Evolutionary conservation across 2,888 invertebrate genomes (phyloP).

Genomic region (Frankliniella intonsa): DNA sequence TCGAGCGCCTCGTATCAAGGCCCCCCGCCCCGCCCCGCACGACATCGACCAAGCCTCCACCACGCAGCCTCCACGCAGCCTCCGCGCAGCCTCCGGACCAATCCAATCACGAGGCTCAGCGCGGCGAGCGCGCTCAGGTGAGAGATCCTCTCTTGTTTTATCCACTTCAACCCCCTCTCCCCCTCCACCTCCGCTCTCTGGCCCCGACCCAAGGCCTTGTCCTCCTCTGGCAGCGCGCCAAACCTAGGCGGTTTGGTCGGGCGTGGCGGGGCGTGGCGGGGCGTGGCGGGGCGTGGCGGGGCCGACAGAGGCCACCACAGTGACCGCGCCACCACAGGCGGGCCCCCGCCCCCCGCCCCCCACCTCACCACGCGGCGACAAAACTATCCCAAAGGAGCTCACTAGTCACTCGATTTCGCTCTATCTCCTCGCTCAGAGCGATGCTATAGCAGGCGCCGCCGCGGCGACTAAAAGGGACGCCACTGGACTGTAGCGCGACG

Average conservation of each 20-base stretch:
- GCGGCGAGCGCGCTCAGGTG: slow-evolving; percentile 8
- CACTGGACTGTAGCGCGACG: no score
- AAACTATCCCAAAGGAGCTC: no score
- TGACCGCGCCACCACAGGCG: neutral
- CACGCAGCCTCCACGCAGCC: neutral
- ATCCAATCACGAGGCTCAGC: slow-evolving; percentile 12
- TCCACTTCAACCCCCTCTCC: neutral
- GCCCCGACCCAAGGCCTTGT: slow-evolving; percentile 23
- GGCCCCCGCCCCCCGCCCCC: neutral
- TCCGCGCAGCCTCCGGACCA: neutral
- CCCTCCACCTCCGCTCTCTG: neutral
- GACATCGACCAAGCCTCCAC: no score
- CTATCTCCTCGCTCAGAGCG: no score
- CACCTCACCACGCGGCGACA: neutral
- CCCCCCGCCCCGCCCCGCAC: no score
- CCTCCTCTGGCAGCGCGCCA: neutral
- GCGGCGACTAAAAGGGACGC: no score
- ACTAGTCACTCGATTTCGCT: no score
- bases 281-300: neutral
- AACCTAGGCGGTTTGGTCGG: neutral
- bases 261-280: neutral
- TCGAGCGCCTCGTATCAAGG: no score
- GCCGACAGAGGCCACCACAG: neutral
- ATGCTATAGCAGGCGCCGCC: no score
- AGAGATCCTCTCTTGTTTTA: neutral